A percentile compares a stretch with the other conserved stretches of the same genome.
These are phyloP conservation scores for Picus viridis DNA, from an alignment of 2,797 vertebrate species.

Conservation along the genomic window DNA sequence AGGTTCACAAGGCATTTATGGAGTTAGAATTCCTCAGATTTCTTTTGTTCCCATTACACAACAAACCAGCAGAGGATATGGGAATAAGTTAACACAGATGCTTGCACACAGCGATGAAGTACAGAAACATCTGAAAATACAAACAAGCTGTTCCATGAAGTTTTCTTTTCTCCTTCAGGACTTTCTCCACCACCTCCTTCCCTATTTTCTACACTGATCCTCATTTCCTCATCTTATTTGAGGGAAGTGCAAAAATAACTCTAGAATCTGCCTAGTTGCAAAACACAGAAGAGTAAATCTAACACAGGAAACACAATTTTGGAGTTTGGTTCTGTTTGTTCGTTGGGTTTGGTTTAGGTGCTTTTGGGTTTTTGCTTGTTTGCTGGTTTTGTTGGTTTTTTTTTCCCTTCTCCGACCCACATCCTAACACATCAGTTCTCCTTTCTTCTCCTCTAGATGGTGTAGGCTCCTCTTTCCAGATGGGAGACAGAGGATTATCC, in stretches of 20 bases:
- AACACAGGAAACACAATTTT: background rate
- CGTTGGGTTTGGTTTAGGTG: too few species aligned
- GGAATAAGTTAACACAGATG: background rate
- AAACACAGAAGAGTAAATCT: background rate
- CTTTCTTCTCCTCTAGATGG: constrained; percentile 28
- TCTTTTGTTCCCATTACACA: background rate
- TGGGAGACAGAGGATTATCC: fast-evolving
- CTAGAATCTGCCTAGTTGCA: background rate
- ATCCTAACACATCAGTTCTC: background rate
- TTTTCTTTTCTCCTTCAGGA: fast-evolving
- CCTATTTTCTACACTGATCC: background rate
- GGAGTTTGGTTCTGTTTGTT: too few species aligned
- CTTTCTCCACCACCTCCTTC: background rate
- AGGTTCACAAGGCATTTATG: background rate
- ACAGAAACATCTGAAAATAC: background rate
- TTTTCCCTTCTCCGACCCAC: background rate
- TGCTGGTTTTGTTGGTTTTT: too few species aligned
- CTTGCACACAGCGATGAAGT: background rate
- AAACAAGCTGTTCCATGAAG: background rate
- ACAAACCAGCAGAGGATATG: background rate
- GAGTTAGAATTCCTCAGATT: background rate
- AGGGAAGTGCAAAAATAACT: background rate
- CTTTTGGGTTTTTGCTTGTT: too few species aligned
- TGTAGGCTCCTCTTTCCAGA: background rate
- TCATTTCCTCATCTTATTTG: background rate